Percentiles rank a stretch among this genome's conserved stretches.
These are phyloP conservation scores for Gymnobelideus leadbeateri DNA, from an alignment of 2,113 vertebrate species.

Conservation along the genomic window DNA sequence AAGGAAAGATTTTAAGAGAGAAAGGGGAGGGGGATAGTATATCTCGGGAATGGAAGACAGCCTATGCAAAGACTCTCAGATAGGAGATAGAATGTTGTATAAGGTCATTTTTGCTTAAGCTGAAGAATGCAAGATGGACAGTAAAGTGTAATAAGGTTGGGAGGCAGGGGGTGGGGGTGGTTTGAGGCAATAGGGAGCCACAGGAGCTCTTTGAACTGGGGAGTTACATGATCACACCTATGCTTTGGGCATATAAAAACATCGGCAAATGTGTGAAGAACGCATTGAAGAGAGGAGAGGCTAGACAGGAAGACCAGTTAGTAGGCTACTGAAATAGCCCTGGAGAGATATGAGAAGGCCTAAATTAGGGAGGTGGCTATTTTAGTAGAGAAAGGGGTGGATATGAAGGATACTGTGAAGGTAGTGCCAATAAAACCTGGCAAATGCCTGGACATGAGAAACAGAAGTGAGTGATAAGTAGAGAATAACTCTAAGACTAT, in stretches of 20 bases:
- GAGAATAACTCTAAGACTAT: neutral
- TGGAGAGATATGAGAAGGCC: neutral
- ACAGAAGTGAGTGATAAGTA: neutral
- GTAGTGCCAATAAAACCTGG: neutral
- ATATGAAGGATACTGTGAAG: neutral
- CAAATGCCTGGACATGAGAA: neutral
- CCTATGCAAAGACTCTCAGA: neutral
- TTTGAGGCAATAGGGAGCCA: neutral
- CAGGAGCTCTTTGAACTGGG: neutral
- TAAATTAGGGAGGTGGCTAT: neutral
- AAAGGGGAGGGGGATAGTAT: neutral
- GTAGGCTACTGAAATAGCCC: neutral
- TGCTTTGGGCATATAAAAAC: neutral
- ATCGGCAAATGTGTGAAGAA: too few species aligned
- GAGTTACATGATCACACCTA: neutral
- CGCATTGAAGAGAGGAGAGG: neutral
- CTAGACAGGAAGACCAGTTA: neutral
- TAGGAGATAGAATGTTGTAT: neutral
- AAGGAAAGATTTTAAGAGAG: neutral
- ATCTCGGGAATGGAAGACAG: neutral
- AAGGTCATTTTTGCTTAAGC: neutral
- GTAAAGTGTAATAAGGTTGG: neutral
- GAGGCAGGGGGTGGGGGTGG: too few species aligned
- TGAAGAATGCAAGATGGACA: neutral
- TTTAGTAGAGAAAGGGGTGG: neutral